Percentiles rank a stretch among this genome's conserved stretches.
Evolutionary conservation across 1,140 invertebrate species (phyloP).

Genomic region (Aphelinus atriplicis): DNA sequence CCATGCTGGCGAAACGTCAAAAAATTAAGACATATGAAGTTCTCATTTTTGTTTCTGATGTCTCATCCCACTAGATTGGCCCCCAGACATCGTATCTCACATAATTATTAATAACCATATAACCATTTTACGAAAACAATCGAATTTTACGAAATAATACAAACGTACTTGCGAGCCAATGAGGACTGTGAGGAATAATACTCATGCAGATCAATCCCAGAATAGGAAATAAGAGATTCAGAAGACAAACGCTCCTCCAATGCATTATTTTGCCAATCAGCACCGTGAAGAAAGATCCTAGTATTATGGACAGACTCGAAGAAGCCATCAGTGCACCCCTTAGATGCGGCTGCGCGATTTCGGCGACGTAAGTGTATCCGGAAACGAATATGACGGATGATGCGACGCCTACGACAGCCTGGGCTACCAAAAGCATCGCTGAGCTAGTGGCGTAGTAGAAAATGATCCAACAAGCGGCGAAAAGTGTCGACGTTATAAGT

Average conservation of each 20-base stretch:
- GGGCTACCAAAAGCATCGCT: neutral
- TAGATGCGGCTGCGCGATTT: neutral
- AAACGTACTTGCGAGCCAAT: slow-evolving; percentile 12
- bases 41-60: too few species aligned
- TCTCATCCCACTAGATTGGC: too few species aligned
- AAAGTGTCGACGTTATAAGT: neutral
- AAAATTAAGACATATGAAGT: too few species aligned
- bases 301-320: neutral
- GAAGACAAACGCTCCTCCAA: slow-evolving; percentile 5
- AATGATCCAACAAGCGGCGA: neutral
- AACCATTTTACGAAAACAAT: too few species aligned
- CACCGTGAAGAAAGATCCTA: neutral
- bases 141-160: too few species aligned
- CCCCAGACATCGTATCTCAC: too few species aligned
- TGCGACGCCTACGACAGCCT: neutral
- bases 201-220: neutral
- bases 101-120: too few species aligned
- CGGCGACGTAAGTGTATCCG: neutral
- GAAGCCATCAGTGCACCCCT: neutral
- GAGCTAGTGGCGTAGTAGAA: slow-evolving; percentile 3
- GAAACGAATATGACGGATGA: neutral
- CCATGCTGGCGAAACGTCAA: too few species aligned
- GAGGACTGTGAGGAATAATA: neutral
- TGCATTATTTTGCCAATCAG: neutral
- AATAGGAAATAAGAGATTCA: neutral